These are phyloP conservation scores for Leuciscus waleckii DNA, from an alignment of 2,797 vertebrate species.

Conservation along the genomic window DNA sequence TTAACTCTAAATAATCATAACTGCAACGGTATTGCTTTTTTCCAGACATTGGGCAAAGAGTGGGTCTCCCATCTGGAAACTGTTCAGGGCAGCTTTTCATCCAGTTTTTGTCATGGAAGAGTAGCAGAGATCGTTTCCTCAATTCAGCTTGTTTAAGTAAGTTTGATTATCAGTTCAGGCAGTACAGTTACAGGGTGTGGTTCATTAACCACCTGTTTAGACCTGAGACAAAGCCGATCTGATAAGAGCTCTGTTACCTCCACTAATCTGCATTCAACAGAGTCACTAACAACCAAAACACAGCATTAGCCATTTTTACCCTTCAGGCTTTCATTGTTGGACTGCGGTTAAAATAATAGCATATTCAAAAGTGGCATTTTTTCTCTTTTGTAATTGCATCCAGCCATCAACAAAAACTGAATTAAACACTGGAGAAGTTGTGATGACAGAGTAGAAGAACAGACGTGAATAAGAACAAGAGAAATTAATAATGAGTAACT, in stretches of 20 bases:
- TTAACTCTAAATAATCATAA: conserved; percentile 70
- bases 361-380: not conserved
- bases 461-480: no score
- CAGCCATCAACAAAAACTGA: not conserved
- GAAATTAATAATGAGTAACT: not conserved
- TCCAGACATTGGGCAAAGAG: conserved; percentile 45
- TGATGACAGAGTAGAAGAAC: not conserved
- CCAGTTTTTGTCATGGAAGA: conserved; percentile 66
- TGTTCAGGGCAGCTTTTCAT: conserved; percentile 55
- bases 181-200: conserved; percentile 65
- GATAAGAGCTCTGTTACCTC: conserved; percentile 49
- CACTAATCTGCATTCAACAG: not conserved
- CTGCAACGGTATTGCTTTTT: conserved; percentile 58
- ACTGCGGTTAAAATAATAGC: conserved; percentile 7
- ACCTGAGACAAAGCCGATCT: conserved; percentile 65
- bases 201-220: conserved; percentile 64
- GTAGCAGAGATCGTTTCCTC: conserved; percentile 59
- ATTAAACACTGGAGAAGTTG: not conserved
- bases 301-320: not conserved
- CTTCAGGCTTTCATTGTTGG: not conserved
- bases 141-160: conserved; percentile 61
- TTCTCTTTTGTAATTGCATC: not conserved
- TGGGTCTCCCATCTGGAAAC: conserved; percentile 76
- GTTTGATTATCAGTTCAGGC: conserved; percentile 65
- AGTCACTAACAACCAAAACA: not conserved